These are phyloP conservation scores for Melipona quadrifasciata DNA, from an alignment of 1,140 invertebrate genomes.

Conservation along the genomic window DNA sequence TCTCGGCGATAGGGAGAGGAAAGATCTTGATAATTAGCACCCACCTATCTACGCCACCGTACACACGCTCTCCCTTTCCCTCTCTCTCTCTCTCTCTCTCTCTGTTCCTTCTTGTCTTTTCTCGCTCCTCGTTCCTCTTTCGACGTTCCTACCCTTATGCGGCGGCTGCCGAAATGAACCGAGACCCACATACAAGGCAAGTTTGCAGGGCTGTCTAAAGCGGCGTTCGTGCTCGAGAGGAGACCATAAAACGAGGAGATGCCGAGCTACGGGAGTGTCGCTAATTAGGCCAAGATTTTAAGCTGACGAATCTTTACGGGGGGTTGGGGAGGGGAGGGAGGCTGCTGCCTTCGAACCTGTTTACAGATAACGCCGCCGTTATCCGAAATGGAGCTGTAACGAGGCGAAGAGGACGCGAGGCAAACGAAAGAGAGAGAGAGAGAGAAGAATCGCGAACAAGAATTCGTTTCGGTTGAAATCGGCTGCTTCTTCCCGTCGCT, in stretches of 20 bases:
- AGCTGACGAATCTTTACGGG: slow-evolving; percentile 54
- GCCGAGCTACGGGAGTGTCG: slow-evolving; percentile 25
- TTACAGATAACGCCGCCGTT: slow-evolving; percentile 44
- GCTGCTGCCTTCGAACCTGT: slow-evolving; percentile 16
- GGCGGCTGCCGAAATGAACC: slow-evolving; percentile 52
- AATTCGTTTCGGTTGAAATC: neutral
- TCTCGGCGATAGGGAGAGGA: slow-evolving; percentile 51
- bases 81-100: neutral
- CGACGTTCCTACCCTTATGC: slow-evolving; percentile 5
- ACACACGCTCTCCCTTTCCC: neutral
- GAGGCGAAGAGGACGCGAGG: neutral
- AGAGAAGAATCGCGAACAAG: neutral
- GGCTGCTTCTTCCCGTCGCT: neutral
- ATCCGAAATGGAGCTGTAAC: slow-evolving; percentile 25
- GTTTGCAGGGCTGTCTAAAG: slow-evolving; percentile 50
- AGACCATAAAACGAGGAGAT: slow-evolving; percentile 46
- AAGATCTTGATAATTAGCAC: slow-evolving; percentile 68
- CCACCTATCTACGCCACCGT: slow-evolving; percentile 50
- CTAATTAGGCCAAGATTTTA: slow-evolving; percentile 68
- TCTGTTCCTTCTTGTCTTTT: neutral
- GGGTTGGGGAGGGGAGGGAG: slow-evolving; percentile 7
- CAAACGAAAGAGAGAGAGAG: too few species aligned
- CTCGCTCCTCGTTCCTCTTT: neutral
- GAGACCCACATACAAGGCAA: slow-evolving; percentile 60
- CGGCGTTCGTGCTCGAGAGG: slow-evolving; percentile 29